Base-by-base conservation (phyloP, 2,888 invertebrate genomes). In the Tipula confusa region DNA sequence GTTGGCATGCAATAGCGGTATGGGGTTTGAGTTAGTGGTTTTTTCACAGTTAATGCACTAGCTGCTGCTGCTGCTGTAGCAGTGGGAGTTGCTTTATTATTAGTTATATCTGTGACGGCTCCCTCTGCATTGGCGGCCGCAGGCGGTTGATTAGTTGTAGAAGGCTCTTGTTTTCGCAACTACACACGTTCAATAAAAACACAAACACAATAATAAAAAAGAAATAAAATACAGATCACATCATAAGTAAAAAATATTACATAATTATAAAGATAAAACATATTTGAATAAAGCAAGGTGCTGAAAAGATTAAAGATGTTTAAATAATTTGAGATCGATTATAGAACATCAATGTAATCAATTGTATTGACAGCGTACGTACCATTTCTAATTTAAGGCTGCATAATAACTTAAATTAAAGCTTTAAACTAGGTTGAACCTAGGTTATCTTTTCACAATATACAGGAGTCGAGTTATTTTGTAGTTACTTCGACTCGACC, bases 1-100 rank as follows among this genome's bases (percentile, higher is more conserved):
- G 91, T 91, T 88, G 91, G 91, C 92, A 92, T 92, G 90, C 92
- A 92, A 89, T 91, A 92, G 88, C 91, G 91, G 88, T 90, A 92
- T 85, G 88, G 87, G 85, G 89, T 88, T 86, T 90, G 89, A 86
- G 85, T 87, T 87, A 83, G 83, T 83, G 84, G 82, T 84, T 84
- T 84, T 84, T 85, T 85, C 28, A 83, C 85, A 83, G 89, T 89
- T 87, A 89, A 88, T 87, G 88, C 87, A 87, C 88, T 88, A 87
- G 88, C 87, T 86, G 88, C 87, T 86, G 87, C 87, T 87, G 88
- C 87, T 86, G 88, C 87, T 86, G 87, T 87, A 82, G 83, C 84
- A 79, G 82, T 83, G 33, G 83, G 79, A 83, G 79, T 48, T 83
- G 31, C 33, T 36, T 79, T 84, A 38, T 64, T 64, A 64, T 24